These are phyloP conservation scores for Apostichopus japonicus DNA, from an alignment of 35 echinoderm and acorn worm species.

Conservation along the genomic window DNA sequence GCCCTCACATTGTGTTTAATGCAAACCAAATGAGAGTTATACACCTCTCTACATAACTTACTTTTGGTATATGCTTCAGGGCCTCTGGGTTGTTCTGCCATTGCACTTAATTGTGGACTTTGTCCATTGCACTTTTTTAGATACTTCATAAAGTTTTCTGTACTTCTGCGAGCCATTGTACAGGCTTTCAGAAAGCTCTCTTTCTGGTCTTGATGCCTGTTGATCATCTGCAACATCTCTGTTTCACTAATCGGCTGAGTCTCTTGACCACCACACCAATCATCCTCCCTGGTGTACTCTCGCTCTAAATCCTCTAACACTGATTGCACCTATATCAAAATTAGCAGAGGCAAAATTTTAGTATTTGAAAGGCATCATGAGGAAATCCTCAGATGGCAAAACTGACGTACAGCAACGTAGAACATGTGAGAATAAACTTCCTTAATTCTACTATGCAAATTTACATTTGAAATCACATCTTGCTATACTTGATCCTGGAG, in stretches of 20 bases:
- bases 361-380: too few species aligned
- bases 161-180: conserved; percentile 90
- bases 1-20: too few species aligned
- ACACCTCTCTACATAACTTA: conserved; percentile 43
- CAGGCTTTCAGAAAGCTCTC: conserved; percentile 96
- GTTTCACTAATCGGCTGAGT: conserved; percentile 73
- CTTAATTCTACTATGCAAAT: too few species aligned
- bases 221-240: conserved; percentile 82
- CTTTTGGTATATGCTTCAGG: conserved; percentile 85
- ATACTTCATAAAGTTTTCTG: conserved; percentile 94
- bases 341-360: background rate
- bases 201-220: conserved; percentile 93
- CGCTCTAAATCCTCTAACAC: conserved; percentile 86
- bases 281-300: conserved; percentile 91
- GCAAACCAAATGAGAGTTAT: too few species aligned
- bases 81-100: conserved; percentile 67
- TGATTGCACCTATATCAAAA: conserved; percentile 79
- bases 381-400: too few species aligned
- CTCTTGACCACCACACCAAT: conserved; percentile 83
- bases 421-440: too few species aligned
- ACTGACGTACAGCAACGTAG: too few species aligned
- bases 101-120: conserved; percentile 45
- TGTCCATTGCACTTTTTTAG: conserved; percentile 95
- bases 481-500: too few species aligned
- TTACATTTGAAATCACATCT: too few species aligned